These are phyloP conservation scores for Gordius sp. DNA, from an alignment of 2,888 invertebrate genomes.

Conservation along the genomic window DNA sequence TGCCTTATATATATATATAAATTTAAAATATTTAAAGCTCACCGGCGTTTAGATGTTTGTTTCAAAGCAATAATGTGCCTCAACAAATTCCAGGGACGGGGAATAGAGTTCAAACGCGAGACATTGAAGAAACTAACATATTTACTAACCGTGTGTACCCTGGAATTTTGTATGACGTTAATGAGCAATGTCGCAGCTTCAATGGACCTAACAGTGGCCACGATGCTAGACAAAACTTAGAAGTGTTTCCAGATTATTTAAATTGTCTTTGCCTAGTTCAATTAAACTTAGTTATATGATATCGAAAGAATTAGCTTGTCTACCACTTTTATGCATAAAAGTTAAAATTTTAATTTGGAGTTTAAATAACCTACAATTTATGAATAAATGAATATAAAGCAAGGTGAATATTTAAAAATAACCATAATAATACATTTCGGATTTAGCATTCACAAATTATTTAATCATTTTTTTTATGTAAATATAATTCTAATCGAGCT, in stretches of 20 bases:
- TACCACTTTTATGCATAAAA: no score
- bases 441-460: neutral
- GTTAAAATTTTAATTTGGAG: neutral
- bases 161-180: neutral
- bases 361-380: neutral
- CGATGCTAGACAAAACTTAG: neutral
- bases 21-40: no score
- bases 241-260: no score
- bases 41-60: neutral
- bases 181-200: conserved; percentile 13
- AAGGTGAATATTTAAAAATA: neutral
- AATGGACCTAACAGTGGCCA: conserved; percentile 14
- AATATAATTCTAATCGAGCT: neutral
- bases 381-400: neutral
- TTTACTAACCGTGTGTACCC: conserved; percentile 6
- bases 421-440: neutral
- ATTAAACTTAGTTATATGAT: neutral
- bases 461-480: neutral
- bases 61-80: neutral
- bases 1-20: no score
- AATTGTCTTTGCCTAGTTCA: neutral
- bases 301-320: neutral
- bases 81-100: neutral
- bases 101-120: neutral
- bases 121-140: neutral